A percentile compares a stretch with the other conserved stretches of the same genome.
Evolutionary conservation across 53 echinoderm and acorn worm species (phyloP).

Genomic region (Astropecten irregularis): DNA sequence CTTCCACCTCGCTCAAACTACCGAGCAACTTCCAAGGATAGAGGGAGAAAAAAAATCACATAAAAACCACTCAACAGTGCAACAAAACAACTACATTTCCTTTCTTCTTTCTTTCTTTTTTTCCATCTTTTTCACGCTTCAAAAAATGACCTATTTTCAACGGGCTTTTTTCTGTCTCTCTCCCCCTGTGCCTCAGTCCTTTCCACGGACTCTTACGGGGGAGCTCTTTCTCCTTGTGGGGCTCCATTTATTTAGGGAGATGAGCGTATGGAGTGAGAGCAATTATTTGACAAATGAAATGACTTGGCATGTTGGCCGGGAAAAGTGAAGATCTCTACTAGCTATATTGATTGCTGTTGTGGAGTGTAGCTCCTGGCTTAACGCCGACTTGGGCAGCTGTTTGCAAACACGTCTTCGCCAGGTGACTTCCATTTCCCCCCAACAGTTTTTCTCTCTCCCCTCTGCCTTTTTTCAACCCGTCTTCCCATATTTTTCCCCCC

Average conservation of each 20-base stretch:
- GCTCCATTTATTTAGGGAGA: conserved; percentile 55
- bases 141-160: neutral
- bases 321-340: conserved; percentile 17
- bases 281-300: conserved; percentile 61
- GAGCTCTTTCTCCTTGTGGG: conserved; percentile 27
- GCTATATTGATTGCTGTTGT: conserved; percentile 48
- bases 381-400: conserved; percentile 44
- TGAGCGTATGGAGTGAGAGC: conserved; percentile 54
- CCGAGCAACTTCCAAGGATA: neutral
- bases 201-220: no score
- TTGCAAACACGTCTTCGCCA: conserved; percentile 46
- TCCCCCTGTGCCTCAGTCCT: neutral
- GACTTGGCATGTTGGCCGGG: conserved; percentile 28
- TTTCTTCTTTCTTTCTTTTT: neutral
- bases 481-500: conserved; percentile 1
- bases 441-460: neutral
- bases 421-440: conserved; percentile 50
- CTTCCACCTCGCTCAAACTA: neutral
- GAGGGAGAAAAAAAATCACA: neutral
- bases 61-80: neutral
- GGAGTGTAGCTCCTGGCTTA: conserved; percentile 43
- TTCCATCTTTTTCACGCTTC: neutral
- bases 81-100: no score
- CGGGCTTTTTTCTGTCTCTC: neutral
- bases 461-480: neutral